Base-by-base conservation (phyloP, 1,140 invertebrate genomes). In the Ctenoplectra terminalis region DNA sequence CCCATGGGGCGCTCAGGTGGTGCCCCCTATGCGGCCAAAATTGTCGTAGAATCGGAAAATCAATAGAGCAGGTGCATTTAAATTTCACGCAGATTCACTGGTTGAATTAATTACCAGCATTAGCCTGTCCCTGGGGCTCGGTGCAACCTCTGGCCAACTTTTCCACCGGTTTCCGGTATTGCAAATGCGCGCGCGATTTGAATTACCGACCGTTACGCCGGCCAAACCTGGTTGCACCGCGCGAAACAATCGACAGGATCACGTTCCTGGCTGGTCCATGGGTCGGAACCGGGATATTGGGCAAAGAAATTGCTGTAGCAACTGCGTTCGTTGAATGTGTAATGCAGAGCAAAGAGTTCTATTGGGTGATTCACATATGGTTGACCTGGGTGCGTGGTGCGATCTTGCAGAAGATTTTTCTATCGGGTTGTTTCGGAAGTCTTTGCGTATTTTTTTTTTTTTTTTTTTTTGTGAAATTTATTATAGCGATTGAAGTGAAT, bases 71-170 rank as follows among this genome's bases (percentile, higher is more conserved):
- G 80, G 61, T 83, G 72, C 86, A 83, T 87, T 86, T 82, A 86
- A 86, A 87, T 87, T 87, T 87, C 70, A 86, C 82, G 75, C 81
- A 71, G 67, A 70, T 87, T 83, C 52, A 11, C 60, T 71, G 23
- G 52, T 69, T 83, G 75, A 86, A 86, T 87, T 83, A 86, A 86
- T 87, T 87, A 87, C 79, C 67, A 73, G 56, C 77, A 61, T 72
- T 63, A 72, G 56, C 37, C 17, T 63, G 50, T 26, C 69, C 20
- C 67, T 11, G 20, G n/a, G 56, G 23, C 34, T 37, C 23, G 20
- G 0, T 58, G 31, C 43, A 26, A 31, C n/a, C 29, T 72, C 46
- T 6, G 46, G 8, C 26, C 40, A 56, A 43, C 46, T 40, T 40
- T 48, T 37, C 11, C 6, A 71, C 50, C 7, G 67, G 29, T 20